Conservation (phyloP, 2,113 vertebrate species). For the Peromyscus polionotus region DNA sequence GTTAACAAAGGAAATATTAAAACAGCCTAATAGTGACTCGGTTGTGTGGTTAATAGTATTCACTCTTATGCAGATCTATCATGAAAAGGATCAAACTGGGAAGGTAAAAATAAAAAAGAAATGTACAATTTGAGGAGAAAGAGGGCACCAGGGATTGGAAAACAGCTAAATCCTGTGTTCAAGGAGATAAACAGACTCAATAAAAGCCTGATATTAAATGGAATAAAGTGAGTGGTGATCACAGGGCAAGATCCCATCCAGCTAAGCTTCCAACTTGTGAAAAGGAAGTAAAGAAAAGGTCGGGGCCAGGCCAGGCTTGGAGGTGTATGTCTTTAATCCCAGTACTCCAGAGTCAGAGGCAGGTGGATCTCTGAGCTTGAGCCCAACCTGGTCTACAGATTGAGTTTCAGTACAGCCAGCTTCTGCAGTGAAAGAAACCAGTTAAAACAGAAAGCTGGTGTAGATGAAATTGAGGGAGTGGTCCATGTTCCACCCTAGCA, state of each 20-base stretch:
- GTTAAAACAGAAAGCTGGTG: not conserved
- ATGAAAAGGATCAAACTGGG: not conserved
- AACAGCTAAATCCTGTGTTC: not conserved
- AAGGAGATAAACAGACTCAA: not conserved
- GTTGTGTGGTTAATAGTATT: too few species aligned
- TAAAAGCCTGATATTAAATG: not conserved
- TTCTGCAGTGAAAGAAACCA: not conserved
- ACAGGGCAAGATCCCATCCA: not conserved
- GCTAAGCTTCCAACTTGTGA: not conserved
- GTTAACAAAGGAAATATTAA: too few species aligned
- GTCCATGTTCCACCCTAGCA: not conserved
- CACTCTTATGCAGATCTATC: too few species aligned
- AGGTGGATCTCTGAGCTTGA: not conserved
- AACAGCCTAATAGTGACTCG: too few species aligned
- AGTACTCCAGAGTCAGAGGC: not conserved
- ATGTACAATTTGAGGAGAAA: not conserved
- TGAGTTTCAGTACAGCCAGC: not conserved
- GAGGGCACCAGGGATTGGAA: not conserved
- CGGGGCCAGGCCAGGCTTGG: accelerated
- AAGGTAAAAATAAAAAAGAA: not conserved
- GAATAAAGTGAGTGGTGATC: not conserved
- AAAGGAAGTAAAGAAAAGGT: not conserved
- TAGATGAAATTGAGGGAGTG: not conserved
- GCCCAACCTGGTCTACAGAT: not conserved
- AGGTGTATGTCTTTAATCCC: not conserved